phyloP scores from a whole-genome alignment of 1,140 invertebrate genomes.

The Lethrus apterus region DNA sequence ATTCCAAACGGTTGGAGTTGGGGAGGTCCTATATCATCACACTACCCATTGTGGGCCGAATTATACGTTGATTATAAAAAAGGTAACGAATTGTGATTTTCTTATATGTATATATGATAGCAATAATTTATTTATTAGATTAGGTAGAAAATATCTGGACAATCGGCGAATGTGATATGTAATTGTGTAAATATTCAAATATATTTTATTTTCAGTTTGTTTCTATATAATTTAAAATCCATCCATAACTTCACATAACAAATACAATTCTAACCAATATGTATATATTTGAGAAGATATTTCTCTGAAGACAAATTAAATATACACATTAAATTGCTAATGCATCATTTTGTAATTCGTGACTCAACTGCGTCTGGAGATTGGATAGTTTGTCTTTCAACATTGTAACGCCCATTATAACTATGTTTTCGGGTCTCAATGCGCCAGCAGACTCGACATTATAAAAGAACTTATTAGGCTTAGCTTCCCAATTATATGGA shows the following conservation, averaged over 20 bases:
- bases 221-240: too few species aligned
- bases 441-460: conserved; percentile 95
- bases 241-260: too few species aligned
- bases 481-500: conserved; percentile 84
- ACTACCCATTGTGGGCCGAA: conserved; percentile 65
- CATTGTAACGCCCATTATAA: conserved; percentile 85
- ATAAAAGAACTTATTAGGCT: conserved; percentile 96
- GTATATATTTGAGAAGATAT: too few species aligned
- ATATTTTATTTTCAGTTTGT: too few species aligned
- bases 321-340: conserved; percentile 52
- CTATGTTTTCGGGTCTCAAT: conserved; percentile 93
- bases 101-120: not conserved
- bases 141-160: not conserved
- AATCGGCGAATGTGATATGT: conserved; percentile 11
- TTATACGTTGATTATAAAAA: conserved; percentile 26
- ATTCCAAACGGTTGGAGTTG: conserved; percentile 75
- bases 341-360: conserved; percentile 79
- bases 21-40: conserved; percentile 66
- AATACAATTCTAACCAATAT: too few species aligned
- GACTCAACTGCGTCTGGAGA: conserved; percentile 84
- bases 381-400: conserved; percentile 95
- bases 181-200: not conserved
- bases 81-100: conserved; percentile 14
- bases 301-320: too few species aligned
- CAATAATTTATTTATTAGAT: conserved; percentile 8